Percentiles rank a stretch among this genome's conserved stretches.
These are phyloP conservation scores for Benthosema pterotum DNA, from an alignment of 2,797 vertebrate species.

Conservation along the genomic window DNA sequence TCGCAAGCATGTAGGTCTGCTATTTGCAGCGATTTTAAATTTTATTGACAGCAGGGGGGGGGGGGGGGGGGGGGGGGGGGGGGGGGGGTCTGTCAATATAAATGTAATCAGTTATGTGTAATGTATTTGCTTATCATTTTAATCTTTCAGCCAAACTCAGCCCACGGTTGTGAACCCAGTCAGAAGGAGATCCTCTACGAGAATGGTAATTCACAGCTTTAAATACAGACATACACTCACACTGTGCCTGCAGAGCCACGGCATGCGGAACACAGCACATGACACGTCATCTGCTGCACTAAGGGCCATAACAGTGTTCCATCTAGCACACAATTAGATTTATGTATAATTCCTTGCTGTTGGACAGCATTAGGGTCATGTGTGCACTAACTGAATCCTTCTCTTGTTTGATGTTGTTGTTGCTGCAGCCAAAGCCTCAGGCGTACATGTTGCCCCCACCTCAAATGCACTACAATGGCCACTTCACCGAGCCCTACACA, in stretches of 20 bases:
- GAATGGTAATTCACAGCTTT: conserved; percentile 84
- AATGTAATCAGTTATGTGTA: neutral
- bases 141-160: conserved; percentile 86
- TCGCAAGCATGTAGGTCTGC: too few species aligned
- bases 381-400: conserved; percentile 37
- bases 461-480: conserved; percentile 95
- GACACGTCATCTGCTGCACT: neutral
- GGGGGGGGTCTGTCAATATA: neutral
- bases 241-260: conserved; percentile 3
- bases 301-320: neutral
- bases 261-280: conserved; percentile 12
- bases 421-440: conserved; percentile 89
- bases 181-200: conserved; percentile 90
- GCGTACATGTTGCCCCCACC: conserved; percentile 92
- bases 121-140: conserved; percentile 26
- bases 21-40: too few species aligned
- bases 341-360: conserved; percentile 14
- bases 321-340: conserved; percentile 4
- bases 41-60: too few species aligned
- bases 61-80: too few species aligned
- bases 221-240: neutral
- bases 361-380: conserved; percentile 13
- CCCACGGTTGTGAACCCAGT: conserved; percentile 87
- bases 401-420: conserved; percentile 56
- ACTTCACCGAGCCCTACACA: conserved; percentile 91